Evolutionary conservation across 23 tunicate genomes (phyloP), one percentile per base, ranked within the genome.

Genomic region (Ascidia mentula): DNA sequence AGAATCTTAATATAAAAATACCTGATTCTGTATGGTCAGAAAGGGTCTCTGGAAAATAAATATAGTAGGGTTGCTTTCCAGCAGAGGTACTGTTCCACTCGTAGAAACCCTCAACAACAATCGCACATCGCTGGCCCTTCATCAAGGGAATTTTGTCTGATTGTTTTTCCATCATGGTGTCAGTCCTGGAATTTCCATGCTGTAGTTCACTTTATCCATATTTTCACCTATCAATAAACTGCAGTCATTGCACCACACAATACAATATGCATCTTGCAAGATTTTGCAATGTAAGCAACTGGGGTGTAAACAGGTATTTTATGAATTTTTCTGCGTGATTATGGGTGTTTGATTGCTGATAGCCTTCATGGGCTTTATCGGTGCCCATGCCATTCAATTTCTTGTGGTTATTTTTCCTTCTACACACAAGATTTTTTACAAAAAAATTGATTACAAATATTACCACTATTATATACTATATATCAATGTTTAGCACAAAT

Each of bases 41-140:
- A 36, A 17, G 1, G 20, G 45, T 45, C 1, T 86, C 46, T 71
- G 81, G 84, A 70, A 93, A 80, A 34, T 83, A 78, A 33, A 93
- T 88, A 45, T 74, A 93, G 75, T 93, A 93, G 1, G 98, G 98
- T 60, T 93, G 98, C 76, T 93, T 93, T 40, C 83, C 90, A 9
- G 37, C 45, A 33, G 39, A 45, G 28, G 84, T 79, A 26, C 80
- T 80, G 31, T 93, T 88, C 98, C 98, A 93, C 76, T 93, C 98
- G 76, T 93, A 93, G 80, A 88, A 93, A 15, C 98, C 98, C 59
- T 93, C 98, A 69, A 89, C 93, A 34, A 93, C 60, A 45, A 93
- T 84, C 31, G 88, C 98, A 79, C 98, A 93, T 32, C 98, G 85
- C 77, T 93, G 98, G 7, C 98, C 98, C 69, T 93, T 93, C 35